Evolutionary conservation across 2,797 vertebrate genomes (phyloP).

Genomic region (Catostomus latipinnis): DNA sequence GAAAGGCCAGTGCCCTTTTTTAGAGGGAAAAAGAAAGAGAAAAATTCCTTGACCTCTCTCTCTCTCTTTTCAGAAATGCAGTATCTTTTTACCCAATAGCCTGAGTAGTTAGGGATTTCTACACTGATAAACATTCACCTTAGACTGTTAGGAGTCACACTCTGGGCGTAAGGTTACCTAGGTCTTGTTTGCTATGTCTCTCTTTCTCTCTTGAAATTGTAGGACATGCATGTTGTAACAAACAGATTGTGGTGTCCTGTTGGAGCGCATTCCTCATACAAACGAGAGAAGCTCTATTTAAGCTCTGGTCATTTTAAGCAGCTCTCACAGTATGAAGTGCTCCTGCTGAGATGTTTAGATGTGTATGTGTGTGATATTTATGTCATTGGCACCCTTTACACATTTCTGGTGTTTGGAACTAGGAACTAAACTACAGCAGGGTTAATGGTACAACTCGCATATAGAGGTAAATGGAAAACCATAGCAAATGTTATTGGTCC

Average conservation of each 20-base stretch:
- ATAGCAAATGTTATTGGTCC: no score
- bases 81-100: constrained; percentile 45
- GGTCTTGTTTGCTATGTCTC: constrained; percentile 41
- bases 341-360: not conserved
- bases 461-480: no score
- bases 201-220: constrained; percentile 2
- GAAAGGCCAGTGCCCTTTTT: constrained; percentile 81
- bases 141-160: constrained; percentile 41
- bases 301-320: constrained; percentile 1
- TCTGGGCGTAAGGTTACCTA: constrained; percentile 12
- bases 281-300: constrained; percentile 39
- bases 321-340: not conserved
- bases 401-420: no score
- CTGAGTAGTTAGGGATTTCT: constrained; percentile 33
- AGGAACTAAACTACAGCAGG: no score
- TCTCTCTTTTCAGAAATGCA: constrained; percentile 51
- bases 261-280: constrained; percentile 48
- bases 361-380: not conserved
- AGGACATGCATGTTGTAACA: constrained; percentile 17
- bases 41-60: constrained; percentile 16
- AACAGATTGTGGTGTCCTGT: constrained; percentile 21
- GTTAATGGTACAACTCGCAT: no score
- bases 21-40: constrained; percentile 13
- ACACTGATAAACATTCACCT: constrained; percentile 49
- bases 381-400: not conserved